A percentile compares a stretch with the other conserved stretches of the same genome.
Conservation (phyloP, 92 coral and sea anemone species). For the Palythoa grandiflora region DNA sequence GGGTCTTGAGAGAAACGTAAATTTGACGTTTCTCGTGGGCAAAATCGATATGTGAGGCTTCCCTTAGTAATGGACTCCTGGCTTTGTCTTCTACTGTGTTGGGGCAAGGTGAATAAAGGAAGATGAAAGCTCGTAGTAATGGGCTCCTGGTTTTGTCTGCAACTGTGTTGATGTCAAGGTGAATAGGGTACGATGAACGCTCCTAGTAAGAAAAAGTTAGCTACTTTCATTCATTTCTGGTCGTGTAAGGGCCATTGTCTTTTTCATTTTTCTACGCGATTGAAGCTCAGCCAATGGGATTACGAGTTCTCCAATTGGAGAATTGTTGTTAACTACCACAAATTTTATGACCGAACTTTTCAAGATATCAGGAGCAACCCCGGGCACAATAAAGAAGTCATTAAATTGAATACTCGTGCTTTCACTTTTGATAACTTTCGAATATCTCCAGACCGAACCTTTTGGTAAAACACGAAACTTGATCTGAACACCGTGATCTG, state of each 20-base stretch:
- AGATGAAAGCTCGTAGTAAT: no score
- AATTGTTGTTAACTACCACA: constrained; percentile 54
- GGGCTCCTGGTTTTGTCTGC: no score
- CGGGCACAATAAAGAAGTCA: constrained; percentile 73
- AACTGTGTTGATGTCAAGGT: no score
- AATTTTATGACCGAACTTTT: constrained; percentile 57
- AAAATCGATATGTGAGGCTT: no score
- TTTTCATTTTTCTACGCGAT: constrained; percentile 74
- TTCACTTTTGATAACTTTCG: constrained; percentile 54
- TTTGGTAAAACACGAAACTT: constrained; percentile 63
- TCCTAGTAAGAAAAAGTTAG: not conserved
- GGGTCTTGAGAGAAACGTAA: no score
- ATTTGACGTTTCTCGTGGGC: no score
- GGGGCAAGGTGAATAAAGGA: no score
- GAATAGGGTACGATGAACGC: no score
- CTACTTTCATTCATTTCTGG: constrained; percentile 7
- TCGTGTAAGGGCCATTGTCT: constrained; percentile 58
- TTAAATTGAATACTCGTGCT: constrained; percentile 54
- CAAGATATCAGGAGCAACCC: constrained; percentile 58
- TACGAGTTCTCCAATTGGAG: constrained; percentile 49
- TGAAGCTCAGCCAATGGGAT: constrained; percentile 67
- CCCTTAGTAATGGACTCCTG: no score
- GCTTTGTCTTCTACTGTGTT: no score
- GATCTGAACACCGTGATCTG: constrained; percentile 64
- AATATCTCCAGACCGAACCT: constrained; percentile 61